Base-by-base conservation (phyloP, 2,888 invertebrate species). In the Ophion ventricosus region DNA sequence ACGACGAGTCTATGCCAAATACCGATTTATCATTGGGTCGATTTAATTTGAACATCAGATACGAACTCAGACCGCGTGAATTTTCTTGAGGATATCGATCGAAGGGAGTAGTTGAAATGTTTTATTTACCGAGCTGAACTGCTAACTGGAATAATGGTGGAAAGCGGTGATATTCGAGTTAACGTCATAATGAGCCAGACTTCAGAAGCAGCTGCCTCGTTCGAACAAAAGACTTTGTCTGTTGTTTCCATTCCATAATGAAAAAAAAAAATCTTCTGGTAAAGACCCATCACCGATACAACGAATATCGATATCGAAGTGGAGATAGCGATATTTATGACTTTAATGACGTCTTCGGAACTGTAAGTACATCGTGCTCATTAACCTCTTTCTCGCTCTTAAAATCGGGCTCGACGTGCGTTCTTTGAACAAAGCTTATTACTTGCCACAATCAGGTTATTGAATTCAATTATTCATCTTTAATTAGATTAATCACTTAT, bases 81-180 rank as follows among this genome's bases (percentile, higher is more conserved):
- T 20, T 1, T 3, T 20, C 20, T 57, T 35, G 4, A n/a, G 7
- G 57, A 2, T 35, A 56, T 35, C 23, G 56, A 57, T 7, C 26
- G 56, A 23, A 54, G 26, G 23, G 26, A n/a, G 23, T 40, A 17
- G n/a, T 40, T 8, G 64, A n/a, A 49, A 67, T 67, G 43, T 43
- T 25, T 49, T 67, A 3, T 49, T 49, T 8, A 49, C 14, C 14
- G 0, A 14, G 1, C 3, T 49, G 49, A 49, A 67, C 43, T 67
- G 67, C 67, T 67, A 67, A 67, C 25, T 67, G 43, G 43, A 67
- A 67, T 67, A 67, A 67, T 25, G 40, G 43, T 7, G 17, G 17
- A 67, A 40, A 25, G 25, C 23, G 11, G 43, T 0, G 25, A 43
- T 67, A 67, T 40, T 43, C 17, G 43, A 25, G 20, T 23, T 11